These are phyloP conservation scores for Stictocephala bisonia DNA, from an alignment of 2,888 invertebrate genomes.

Conservation along the genomic window DNA sequence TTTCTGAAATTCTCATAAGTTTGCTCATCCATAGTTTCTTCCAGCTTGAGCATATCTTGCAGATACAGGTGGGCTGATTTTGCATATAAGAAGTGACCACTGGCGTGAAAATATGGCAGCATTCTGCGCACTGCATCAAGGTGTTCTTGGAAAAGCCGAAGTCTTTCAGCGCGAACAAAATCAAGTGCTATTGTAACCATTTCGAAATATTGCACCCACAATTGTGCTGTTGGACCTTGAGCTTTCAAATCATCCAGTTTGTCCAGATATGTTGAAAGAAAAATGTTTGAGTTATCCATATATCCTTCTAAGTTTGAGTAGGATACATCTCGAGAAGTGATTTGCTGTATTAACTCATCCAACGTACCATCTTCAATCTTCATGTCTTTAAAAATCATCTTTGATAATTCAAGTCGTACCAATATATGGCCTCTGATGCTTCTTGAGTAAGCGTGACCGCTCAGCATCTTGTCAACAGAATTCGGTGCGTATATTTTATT, in stretches of 20 bases:
- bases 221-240: not conserved
- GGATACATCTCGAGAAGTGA: too few species aligned
- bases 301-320: not conserved
- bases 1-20: not conserved
- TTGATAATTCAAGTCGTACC: not conserved
- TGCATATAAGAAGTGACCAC: too few species aligned
- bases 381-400: not conserved
- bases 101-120: not conserved
- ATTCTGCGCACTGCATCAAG: not conserved
- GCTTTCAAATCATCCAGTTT: not conserved
- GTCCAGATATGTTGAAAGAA: not conserved
- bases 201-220: not conserved
- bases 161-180: not conserved
- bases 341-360: too few species aligned
- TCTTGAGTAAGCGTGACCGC: too few species aligned
- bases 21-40: not conserved
- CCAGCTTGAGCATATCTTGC: too few species aligned
- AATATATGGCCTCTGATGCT: not conserved
- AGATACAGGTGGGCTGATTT: not conserved
- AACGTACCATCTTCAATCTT: too few species aligned
- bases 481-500: not conserved
- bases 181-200: not conserved
- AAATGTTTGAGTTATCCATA: not conserved
- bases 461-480: not conserved
- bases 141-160: not conserved